Conservation (phyloP, 2,113 vertebrate genomes). For the Lampris incognitus region DNA sequence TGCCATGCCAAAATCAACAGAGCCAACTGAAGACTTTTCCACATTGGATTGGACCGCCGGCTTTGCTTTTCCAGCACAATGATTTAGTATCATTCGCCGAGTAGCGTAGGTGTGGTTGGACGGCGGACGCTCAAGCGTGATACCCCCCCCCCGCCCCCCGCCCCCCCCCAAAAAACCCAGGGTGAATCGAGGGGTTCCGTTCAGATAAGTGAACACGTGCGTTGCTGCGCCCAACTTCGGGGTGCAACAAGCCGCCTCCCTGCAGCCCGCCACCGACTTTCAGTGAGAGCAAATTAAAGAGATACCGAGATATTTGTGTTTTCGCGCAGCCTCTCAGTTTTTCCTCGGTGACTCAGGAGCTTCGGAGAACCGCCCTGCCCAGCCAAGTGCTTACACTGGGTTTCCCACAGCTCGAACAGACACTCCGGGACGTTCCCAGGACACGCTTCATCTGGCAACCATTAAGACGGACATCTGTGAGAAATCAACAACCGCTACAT, state of each 20-base stretch:
- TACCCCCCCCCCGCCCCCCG: neutral
- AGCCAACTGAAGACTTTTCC: constrained; percentile 69
- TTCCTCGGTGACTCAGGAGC: constrained; percentile 35
- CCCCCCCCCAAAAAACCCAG: too few relatives aligned
- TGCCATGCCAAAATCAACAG: constrained; percentile 69
- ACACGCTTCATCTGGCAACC: constrained; percentile 53
- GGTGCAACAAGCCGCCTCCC: neutral
- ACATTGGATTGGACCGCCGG: constrained; percentile 45
- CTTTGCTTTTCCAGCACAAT: constrained; percentile 43
- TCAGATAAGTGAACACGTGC: neutral
- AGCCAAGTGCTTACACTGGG: constrained; percentile 33
- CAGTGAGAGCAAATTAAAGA: constrained; percentile 5
- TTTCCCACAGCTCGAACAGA: constrained; percentile 54
- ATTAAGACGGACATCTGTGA: constrained; percentile 53
- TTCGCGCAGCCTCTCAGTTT: constrained; percentile 25
- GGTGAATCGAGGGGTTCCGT: neutral
- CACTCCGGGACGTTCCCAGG: constrained; percentile 46
- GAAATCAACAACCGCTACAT: constrained; percentile 50
- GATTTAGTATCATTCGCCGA: constrained; percentile 63
- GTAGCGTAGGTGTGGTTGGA: constrained; percentile 59
- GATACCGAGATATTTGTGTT: constrained; percentile 46
- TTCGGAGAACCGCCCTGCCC: constrained; percentile 31
- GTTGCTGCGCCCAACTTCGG: neutral
- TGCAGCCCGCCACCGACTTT: neutral
- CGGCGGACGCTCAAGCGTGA: constrained; percentile 33